These are phyloP conservation scores for Bombus sylvicola DNA, from an alignment of 1,140 invertebrate genomes.

Conservation along the genomic window DNA sequence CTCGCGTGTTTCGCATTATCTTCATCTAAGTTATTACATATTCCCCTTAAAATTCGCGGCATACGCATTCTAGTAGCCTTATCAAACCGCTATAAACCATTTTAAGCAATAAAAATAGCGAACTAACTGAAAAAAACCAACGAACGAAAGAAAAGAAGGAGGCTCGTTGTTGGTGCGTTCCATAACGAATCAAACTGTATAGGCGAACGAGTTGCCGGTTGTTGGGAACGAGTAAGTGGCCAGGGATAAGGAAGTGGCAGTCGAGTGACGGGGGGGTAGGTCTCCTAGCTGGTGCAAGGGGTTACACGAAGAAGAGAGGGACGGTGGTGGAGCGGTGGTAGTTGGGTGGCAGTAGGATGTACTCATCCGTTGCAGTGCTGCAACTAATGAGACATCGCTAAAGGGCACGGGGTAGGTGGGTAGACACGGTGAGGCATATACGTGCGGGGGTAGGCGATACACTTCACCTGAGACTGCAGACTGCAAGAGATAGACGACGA, in stretches of 20 bases:
- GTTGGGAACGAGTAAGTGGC: slow-evolving; percentile 56
- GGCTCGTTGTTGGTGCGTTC: background rate
- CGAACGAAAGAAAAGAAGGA: background rate
- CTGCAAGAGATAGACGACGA: slow-evolving; percentile 78
- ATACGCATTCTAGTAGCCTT: no score
- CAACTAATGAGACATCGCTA: slow-evolving; percentile 84
- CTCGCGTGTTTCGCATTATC: no score
- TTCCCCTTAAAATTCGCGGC: background rate
- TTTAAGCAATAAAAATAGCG: background rate
- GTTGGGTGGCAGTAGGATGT: slow-evolving; percentile 72
- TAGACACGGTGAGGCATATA: slow-evolving; percentile 74
- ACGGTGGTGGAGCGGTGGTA: slow-evolving; percentile 52
- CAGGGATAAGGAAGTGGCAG: slow-evolving; percentile 63
- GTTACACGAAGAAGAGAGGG: slow-evolving; percentile 49
- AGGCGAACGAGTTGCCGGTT: slow-evolving; percentile 22
- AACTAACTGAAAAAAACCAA: background rate
- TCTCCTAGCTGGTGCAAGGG: slow-evolving; percentile 52
- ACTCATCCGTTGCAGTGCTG: slow-evolving; percentile 81
- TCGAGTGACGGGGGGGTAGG: slow-evolving; percentile 58
- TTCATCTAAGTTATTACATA: no score
- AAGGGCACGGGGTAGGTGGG: slow-evolving; percentile 79
- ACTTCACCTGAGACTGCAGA: slow-evolving; percentile 82
- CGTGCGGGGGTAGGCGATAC: slow-evolving; percentile 79
- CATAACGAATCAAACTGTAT: slow-evolving; percentile 32
- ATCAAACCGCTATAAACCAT: no score